Evolutionary conservation across 2,888 invertebrate genomes (phyloP).

Genomic region (Pantelozetes paolii): DNA sequence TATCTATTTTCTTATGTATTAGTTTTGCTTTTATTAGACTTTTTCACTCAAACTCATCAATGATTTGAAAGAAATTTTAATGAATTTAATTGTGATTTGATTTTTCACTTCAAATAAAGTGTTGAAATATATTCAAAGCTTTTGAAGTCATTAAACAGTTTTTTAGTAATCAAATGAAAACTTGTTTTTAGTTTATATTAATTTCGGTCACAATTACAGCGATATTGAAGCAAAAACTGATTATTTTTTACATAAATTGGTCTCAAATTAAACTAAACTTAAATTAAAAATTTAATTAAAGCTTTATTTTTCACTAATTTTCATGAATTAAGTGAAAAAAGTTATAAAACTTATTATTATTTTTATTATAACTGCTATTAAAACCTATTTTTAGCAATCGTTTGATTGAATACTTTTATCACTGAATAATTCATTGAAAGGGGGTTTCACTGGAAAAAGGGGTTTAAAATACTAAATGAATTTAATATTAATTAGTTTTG

Average conservation of each 20-base stretch:
- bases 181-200: too few species aligned
- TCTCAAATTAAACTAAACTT: too few species aligned
- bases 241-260: too few species aligned
- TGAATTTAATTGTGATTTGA: too few species aligned
- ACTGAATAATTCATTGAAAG: background rate
- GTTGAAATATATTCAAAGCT: background rate
- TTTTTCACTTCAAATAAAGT: background rate
- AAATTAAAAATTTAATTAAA: background rate
- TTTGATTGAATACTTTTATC: background rate
- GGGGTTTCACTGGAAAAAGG: too few species aligned
- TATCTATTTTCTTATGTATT: background rate
- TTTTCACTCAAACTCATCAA: background rate
- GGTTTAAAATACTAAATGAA: background rate
- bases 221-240: too few species aligned
- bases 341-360: background rate
- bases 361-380: background rate
- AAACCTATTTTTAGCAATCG: too few species aligned
- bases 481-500: background rate
- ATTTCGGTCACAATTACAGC: too few species aligned
- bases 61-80: background rate
- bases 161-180: too few species aligned
- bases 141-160: too few species aligned
- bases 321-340: too few species aligned
- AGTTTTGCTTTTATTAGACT: background rate
- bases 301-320: background rate